Evolutionary conservation across 2,888 invertebrate species (phyloP).

Genomic region (Parasteatoda lunata): DNA sequence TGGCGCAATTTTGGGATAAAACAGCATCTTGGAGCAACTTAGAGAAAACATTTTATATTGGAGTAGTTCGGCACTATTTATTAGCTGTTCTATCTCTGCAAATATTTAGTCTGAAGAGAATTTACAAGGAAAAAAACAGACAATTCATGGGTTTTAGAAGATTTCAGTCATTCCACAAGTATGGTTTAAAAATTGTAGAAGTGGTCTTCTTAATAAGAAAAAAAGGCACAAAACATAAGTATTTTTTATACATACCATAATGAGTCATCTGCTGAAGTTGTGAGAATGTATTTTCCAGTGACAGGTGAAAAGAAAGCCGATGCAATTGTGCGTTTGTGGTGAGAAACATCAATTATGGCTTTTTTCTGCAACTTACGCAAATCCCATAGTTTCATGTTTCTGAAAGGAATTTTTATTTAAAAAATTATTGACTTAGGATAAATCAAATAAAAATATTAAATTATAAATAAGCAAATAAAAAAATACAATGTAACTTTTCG

Average conservation of each 20-base stretch:
- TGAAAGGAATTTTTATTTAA: slow-evolving; percentile 65
- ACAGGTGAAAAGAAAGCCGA: slow-evolving; percentile 76
- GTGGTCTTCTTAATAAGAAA: no score
- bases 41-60: no score
- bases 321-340: slow-evolving; percentile 71
- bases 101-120: no score
- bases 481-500: neutral
- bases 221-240: neutral
- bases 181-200: no score
- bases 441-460: neutral
- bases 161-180: no score
- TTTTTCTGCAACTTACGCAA: slow-evolving; percentile 72
- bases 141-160: no score
- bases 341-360: slow-evolving; percentile 70
- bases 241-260: slow-evolving; percentile 71
- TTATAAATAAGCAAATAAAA: neutral
- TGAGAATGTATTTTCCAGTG: slow-evolving; percentile 74
- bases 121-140: no score
- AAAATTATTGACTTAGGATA: neutral
- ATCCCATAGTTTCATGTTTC: slow-evolving; percentile 74
- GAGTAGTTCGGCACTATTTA: no score
- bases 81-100: no score
- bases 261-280: slow-evolving; percentile 74
- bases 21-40: no score
- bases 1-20: no score